Conservation (phyloP, 2,113 vertebrate species). For the Ceyx margarethae region DNA sequence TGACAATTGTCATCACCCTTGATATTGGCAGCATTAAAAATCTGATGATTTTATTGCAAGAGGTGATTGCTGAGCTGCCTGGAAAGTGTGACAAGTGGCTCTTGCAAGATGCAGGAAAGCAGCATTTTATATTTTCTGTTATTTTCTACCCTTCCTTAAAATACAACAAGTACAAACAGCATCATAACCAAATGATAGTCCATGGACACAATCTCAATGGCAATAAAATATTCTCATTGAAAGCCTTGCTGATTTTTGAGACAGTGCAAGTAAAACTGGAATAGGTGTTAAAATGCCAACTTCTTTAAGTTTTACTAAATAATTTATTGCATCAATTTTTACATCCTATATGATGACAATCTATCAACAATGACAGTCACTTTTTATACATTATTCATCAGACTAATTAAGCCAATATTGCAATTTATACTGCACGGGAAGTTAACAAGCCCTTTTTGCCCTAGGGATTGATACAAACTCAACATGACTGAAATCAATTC, state of each 20-base stretch:
- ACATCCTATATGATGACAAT: background rate
- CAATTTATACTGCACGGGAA: background rate
- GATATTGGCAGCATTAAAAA: background rate
- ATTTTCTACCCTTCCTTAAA: background rate
- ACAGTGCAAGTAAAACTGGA: background rate
- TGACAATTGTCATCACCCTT: background rate
- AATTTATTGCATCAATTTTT: background rate
- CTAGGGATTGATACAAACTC: background rate
- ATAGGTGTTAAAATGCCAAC: background rate
- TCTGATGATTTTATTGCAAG: background rate
- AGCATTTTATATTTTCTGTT: background rate
- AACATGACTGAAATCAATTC: background rate
- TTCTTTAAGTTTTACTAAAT: background rate
- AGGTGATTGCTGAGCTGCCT: background rate
- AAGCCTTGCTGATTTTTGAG: background rate
- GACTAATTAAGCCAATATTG: background rate
- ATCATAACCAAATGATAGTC: background rate
- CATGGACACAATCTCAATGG: background rate
- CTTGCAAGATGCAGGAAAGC: background rate
- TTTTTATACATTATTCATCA: conserved; percentile 6
- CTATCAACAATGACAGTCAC: background rate
- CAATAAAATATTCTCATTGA: background rate
- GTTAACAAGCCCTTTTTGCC: background rate
- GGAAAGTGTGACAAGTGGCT: background rate
- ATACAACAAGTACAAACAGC: background rate